A percentile compares a stretch with the other conserved stretches of the same genome.
Evolutionary conservation across 2,113 vertebrate genomes (phyloP).

Genomic region (Otocyon megalotis): DNA sequence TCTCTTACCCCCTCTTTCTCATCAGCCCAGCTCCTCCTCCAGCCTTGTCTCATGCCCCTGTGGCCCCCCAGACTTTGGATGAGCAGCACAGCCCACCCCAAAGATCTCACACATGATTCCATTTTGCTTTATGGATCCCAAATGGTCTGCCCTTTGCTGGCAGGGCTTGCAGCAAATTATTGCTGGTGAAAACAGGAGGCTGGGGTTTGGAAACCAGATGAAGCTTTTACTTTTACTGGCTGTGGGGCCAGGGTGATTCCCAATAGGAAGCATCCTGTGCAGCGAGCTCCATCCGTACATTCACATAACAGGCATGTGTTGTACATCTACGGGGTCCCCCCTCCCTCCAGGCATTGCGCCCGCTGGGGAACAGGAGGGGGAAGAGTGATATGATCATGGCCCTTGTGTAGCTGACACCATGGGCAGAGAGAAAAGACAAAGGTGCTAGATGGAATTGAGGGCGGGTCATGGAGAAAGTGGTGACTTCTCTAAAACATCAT

Average conservation of each 20-base stretch:
- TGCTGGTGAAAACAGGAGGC: slow-evolving; percentile 78
- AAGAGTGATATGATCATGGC: no score
- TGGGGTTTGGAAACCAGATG: slow-evolving; percentile 77
- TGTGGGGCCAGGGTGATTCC: slow-evolving; percentile 51
- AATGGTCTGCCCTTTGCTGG: slow-evolving; percentile 64
- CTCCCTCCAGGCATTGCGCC: background rate
- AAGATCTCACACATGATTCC: slow-evolving; percentile 71
- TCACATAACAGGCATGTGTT: background rate
- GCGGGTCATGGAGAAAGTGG: no score
- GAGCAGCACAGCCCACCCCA: slow-evolving; percentile 57
- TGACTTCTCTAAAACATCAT: background rate
- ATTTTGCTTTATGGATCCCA: slow-evolving; percentile 80
- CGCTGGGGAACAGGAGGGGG: background rate
- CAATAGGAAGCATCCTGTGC: slow-evolving; percentile 48
- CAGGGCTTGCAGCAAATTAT: slow-evolving; percentile 67
- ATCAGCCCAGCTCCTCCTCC: background rate
- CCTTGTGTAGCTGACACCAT: fast-evolving
- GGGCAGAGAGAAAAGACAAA: background rate
- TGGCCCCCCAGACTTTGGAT: background rate
- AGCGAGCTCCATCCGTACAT: background rate
- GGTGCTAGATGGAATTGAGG: no score
- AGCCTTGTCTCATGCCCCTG: background rate
- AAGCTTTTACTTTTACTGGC: slow-evolving; percentile 77
- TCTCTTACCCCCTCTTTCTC: background rate
- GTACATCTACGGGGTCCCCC: background rate